phyloP scores from a whole-genome alignment of 2,797 vertebrate genomes.

The Okamejei kenojei region DNA sequence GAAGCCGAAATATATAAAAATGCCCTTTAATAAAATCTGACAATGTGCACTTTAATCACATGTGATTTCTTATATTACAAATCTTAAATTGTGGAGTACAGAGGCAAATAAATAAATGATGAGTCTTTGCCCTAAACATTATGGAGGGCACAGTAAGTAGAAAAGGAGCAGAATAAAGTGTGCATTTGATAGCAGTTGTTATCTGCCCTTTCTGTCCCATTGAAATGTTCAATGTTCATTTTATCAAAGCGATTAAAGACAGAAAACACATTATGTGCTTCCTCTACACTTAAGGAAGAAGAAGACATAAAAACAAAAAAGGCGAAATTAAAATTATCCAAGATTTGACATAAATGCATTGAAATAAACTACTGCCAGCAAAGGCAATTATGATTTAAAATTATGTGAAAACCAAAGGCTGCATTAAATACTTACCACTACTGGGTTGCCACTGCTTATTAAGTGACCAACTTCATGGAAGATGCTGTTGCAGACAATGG shows the following conservation, averaged over 20 bases:
- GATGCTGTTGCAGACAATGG: slow-evolving; percentile 93
- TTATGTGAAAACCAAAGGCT: neutral
- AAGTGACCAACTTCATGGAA: slow-evolving; percentile 95
- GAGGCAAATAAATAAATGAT: too few relatives aligned
- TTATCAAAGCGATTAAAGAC: neutral
- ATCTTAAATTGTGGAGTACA: too few relatives aligned
- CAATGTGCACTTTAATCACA: too few relatives aligned
- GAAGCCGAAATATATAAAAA: too few relatives aligned
- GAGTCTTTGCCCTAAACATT: too few relatives aligned
- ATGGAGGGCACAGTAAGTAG: too few relatives aligned
- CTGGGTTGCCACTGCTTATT: slow-evolving; percentile 92
- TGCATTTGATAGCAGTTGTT: neutral
- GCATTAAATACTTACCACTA: slow-evolving; percentile 71
- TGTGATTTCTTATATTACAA: too few relatives aligned
- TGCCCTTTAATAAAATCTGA: too few relatives aligned
- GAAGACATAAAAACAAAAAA: neutral
- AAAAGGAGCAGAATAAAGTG: neutral
- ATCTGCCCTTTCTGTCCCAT: neutral
- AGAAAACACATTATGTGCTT: neutral
- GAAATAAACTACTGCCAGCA: neutral
- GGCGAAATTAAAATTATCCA: neutral
- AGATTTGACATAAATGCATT: neutral
- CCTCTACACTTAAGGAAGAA: neutral
- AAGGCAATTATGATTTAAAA: neutral
- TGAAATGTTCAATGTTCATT: neutral